Evolutionary conservation across 1,140 invertebrate species (phyloP).

Genomic region (Drosophila nigromelanica): DNA sequence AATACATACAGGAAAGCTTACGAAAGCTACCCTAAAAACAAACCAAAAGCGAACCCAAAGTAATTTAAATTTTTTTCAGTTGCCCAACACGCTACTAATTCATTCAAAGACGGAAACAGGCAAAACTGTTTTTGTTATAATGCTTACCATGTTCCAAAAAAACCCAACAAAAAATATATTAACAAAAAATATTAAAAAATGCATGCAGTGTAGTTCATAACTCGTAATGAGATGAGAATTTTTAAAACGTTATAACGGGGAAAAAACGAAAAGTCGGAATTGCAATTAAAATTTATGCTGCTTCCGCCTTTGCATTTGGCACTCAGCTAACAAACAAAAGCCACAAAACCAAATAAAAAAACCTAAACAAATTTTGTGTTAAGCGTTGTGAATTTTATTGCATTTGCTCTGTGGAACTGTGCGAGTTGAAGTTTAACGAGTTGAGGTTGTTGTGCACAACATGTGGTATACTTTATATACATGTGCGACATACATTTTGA

Average conservation of each 20-base stretch:
- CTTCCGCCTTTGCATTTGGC: slow-evolving; percentile 40
- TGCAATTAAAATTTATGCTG: slow-evolving; percentile 75
- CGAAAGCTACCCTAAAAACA: slow-evolving; percentile 1
- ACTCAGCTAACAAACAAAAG: slow-evolving; percentile 17
- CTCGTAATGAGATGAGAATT: slow-evolving; percentile 36
- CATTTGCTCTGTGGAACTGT: background rate
- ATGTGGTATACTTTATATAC: slow-evolving; percentile 68
- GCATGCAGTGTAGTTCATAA: slow-evolving; percentile 38
- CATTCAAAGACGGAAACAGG: slow-evolving; percentile 27
- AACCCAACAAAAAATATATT: background rate
- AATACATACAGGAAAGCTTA: background rate
- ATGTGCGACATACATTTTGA: slow-evolving; percentile 32
- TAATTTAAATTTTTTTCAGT: slow-evolving; percentile 30
- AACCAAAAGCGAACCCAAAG: slow-evolving; percentile 27
- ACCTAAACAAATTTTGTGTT: slow-evolving; percentile 5
- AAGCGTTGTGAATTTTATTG: slow-evolving; percentile 45
- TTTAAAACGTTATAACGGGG: slow-evolving; percentile 14
- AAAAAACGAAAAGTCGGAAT: slow-evolving; percentile 51
- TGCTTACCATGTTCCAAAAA: slow-evolving; percentile 1
- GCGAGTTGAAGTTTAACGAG: slow-evolving; percentile 4
- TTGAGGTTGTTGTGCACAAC: slow-evolving; percentile 44
- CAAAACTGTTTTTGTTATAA: slow-evolving; percentile 12
- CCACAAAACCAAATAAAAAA: slow-evolving; percentile 11
- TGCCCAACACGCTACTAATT: background rate
- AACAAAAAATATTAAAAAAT: slow-evolving; percentile 28